Base-by-base conservation (phyloP, 2,888 invertebrate species). In the Sarcophaga carnaria region DNA sequence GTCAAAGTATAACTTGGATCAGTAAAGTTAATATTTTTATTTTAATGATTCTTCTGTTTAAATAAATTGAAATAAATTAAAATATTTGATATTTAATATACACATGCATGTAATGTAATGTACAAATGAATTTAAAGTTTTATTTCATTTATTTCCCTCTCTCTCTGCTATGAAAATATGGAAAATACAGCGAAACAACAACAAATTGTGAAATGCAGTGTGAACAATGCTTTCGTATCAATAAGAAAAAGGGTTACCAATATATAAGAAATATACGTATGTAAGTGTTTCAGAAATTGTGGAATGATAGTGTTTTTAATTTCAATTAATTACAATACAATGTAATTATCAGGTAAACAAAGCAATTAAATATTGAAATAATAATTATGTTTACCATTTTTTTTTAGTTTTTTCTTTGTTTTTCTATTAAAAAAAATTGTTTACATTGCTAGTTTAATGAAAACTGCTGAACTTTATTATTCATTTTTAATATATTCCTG, bases 381-480 rank as follows among this genome's bases (percentile, higher is more conserved):
- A 37, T 37, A 37, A 37, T 37, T 6, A 6, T 6, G 6, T 27
- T 59, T 54, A 45, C 22, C 22, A 4, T 22, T 54, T 66, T 49
- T 67, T 22, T 62, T 45, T 37, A 20, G 25, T 80, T 17, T 74
- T 75, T 47, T 54, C 12, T 8, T 37, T 37, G 37, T 37, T 37
- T 37, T 37, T 37, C 37, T 8, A 37, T 37, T 10, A 37, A 37
- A 37, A 37, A 37, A 14, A 64, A 77, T 45, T 70, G 59, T 71
- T 76, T 64, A 62, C 63, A 75, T 77, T 64, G 64, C n/a, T 66
- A 70, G 47, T 64, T 64, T 76, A 12, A 77, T 77, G 82, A 45
- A 82, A 82, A 76, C 64, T 70, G 2, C 59, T 82, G 82, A 70
- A 77, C 82, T 82, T 71, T 82, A 60, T 70, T 70, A 47, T 14